Conservation (phyloP, 2,888 invertebrate species). For the Anodontia alba region DNA sequence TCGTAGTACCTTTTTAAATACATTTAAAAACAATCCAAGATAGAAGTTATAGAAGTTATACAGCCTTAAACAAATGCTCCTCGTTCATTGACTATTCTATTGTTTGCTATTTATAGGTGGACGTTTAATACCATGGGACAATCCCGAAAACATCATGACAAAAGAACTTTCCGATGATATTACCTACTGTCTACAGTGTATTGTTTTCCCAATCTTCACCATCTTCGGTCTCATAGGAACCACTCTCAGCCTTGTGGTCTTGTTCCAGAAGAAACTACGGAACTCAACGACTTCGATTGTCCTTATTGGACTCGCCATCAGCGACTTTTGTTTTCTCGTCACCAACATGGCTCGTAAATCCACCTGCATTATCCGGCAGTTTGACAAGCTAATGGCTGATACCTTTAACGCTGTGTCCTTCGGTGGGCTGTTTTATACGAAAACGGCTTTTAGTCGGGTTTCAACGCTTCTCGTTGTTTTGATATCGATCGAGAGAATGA, state of each 20-base stretch:
- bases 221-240: constrained; percentile 55
- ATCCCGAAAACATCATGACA: constrained; percentile 58
- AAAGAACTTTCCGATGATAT: constrained; percentile 48
- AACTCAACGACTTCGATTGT: constrained; percentile 52
- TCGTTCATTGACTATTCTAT: no score
- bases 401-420: constrained; percentile 52
- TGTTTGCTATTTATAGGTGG: neutral
- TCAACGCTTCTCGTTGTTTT: constrained; percentile 58
- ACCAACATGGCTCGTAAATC: constrained; percentile 62
- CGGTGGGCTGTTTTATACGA: constrained; percentile 54
- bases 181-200: constrained; percentile 53
- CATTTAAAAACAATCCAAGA: no score
- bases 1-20: no score
- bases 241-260: constrained; percentile 51
- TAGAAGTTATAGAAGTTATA: no score
- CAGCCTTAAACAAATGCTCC: no score
- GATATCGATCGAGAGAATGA: constrained; percentile 57
- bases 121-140: constrained; percentile 53
- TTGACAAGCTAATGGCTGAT: constrained; percentile 40
- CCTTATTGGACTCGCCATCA: constrained; percentile 54
- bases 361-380: constrained; percentile 50
- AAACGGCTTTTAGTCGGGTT: constrained; percentile 55
- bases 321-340: constrained; percentile 56
- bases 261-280: constrained; percentile 51
- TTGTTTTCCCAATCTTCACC: constrained; percentile 60